Evolutionary conservation across 2,113 vertebrate species (phyloP).

Genomic region (Colius striatus): DNA sequence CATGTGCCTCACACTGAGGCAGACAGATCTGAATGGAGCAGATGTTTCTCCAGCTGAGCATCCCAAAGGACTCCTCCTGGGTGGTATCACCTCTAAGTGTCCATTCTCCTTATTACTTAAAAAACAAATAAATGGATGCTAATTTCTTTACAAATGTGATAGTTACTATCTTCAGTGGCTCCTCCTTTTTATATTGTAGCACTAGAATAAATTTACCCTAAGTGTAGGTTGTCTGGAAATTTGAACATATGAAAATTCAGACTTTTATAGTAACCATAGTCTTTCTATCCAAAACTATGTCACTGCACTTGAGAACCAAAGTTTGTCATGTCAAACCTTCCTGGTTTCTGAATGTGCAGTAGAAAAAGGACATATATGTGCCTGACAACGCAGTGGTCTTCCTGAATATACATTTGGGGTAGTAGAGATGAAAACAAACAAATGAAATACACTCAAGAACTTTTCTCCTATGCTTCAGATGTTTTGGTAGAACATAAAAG

Average conservation of each 20-base stretch:
- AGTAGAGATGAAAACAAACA: background rate
- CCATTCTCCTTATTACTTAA: background rate
- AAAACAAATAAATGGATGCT: background rate
- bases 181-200: background rate
- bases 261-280: background rate
- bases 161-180: background rate
- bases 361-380: background rate
- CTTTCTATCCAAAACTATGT: background rate
- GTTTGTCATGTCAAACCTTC: background rate
- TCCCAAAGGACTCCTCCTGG: background rate
- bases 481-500: background rate
- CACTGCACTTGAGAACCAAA: background rate
- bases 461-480: background rate
- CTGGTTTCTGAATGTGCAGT: background rate
- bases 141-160: background rate
- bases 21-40: background rate
- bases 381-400: background rate
- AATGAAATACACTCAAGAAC: accelerated
- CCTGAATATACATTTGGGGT: background rate
- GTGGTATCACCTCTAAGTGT: background rate
- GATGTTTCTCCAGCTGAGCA: background rate
- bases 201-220: background rate
- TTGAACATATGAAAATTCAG: background rate
- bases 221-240: background rate
- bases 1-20: background rate